Evolutionary conservation across 64 coral and sea anemone genomes (phyloP), one percentile per base, ranked within the genome.

Genomic region (Actinia tenebrosa): DNA sequence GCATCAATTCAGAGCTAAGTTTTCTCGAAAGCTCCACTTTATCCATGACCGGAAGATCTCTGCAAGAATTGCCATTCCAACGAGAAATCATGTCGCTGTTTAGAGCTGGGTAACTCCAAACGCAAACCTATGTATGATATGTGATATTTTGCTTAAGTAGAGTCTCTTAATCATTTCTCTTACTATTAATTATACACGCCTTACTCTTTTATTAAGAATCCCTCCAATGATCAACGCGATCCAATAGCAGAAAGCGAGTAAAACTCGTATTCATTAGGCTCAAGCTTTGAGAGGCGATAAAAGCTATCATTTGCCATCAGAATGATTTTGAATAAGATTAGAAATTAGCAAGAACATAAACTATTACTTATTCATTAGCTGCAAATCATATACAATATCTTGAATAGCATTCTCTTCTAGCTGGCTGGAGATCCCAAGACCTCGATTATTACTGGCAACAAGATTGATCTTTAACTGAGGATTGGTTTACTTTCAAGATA

Each of bases 1-100:
- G 79, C 44, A 81, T 81, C 79, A 81, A 52, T 81, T 81, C 79
- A 81, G 79, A 81, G 22, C 79, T 81, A 9, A 81, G 50, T 19
- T 81, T 81, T 18, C 79, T 18, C 15, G 79, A 81, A 16, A 81
- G 46, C 16, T 81, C 16, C 44, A 81, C 44, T 52, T 81, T 81
- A 50, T 81, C 79, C 79, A 81, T 81, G 7, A 81, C 79, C 44
- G 79, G 79, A 53, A 81, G 79, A 15, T 81, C 79, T 7, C 79
- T 30, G 42, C 45, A 81, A 52, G 79, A 81, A 37, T 81, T 81
- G 16, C 30, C 27, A 58, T 58, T 66, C 50, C 45, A 81, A 9
- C 45, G 45, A 2, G 79, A 75, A 75, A 75, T 75, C 69, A 75
- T 75, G 11, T 37, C 26, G 69, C 26, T 75, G 69, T 75, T 75